Percentiles rank a stretch among this genome's conserved stretches.
Conservation (phyloP, 2,113 vertebrate species). For the Arizona elegans region DNA sequence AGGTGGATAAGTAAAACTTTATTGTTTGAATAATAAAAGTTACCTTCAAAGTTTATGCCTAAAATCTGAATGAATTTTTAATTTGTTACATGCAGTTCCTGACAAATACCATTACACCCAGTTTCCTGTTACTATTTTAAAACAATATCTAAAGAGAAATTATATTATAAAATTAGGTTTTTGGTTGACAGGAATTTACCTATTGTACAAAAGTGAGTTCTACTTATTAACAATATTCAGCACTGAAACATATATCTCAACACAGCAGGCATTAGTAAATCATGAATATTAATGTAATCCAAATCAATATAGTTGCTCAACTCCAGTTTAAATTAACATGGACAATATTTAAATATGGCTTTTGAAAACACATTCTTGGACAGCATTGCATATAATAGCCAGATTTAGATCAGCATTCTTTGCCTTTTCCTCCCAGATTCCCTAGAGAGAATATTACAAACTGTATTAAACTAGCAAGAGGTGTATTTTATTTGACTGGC, state of each 20-base stretch:
- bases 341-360: slow-evolving; percentile 4
- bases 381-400: not conserved
- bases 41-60: not conserved
- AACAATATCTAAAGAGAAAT: slow-evolving; percentile 20
- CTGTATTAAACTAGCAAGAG: not conserved
- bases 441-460: not conserved
- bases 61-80: slow-evolving; percentile 19
- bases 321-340: not conserved
- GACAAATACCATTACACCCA: slow-evolving; percentile 11
- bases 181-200: slow-evolving; percentile 12
- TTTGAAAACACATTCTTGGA: not conserved
- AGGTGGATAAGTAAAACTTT: not conserved
- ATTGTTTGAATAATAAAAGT: not conserved
- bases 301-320: not conserved
- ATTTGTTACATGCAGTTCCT: slow-evolving; percentile 5
- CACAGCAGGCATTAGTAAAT: not conserved
- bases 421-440: not conserved
- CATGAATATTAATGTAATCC: not conserved
- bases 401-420: fast-evolving
- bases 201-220: not conserved
- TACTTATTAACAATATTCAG: not conserved
- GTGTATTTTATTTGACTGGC: not conserved
- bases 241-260: not conserved
- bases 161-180: slow-evolving; percentile 16
- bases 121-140: slow-evolving; percentile 7